Evolutionary conservation across 2,113 vertebrate species (phyloP).

Genomic region (Anhinga anhinga): DNA sequence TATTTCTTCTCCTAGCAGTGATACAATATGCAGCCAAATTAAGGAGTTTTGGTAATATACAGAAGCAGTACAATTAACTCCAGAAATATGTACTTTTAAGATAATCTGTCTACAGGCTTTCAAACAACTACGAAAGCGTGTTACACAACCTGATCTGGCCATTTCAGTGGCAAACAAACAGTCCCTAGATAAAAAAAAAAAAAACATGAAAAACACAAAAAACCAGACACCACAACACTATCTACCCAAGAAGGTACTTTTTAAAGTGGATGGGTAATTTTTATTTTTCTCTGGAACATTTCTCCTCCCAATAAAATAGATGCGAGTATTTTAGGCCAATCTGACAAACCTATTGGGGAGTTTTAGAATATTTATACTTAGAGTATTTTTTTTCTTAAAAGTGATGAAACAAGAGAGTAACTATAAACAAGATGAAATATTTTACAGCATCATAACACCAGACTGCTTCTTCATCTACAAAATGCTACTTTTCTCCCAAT

Average conservation of each 20-base stretch:
- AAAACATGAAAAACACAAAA: too few relatives aligned
- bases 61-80: not conserved
- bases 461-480: not conserved
- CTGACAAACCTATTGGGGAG: not conserved
- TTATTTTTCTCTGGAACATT: not conserved
- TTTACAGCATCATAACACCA: not conserved
- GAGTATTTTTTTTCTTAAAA: not conserved
- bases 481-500: not conserved
- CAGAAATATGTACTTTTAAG: not conserved
- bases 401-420: not conserved
- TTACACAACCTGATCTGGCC: not conserved
- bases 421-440: not conserved
- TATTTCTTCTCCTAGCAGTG: not conserved
- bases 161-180: not conserved
- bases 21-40: not conserved
- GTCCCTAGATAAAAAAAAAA: not conserved
- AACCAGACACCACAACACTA: not conserved
- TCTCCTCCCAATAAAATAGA: not conserved
- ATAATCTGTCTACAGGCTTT: not conserved
- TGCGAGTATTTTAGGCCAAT: not conserved
- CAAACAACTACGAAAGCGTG: not conserved
- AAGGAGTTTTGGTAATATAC: not conserved
- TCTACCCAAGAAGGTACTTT: not conserved
- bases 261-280: not conserved
- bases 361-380: not conserved